Base-by-base conservation (phyloP, 2,888 invertebrate genomes). In the Chrysotoxum bicinctum region DNA sequence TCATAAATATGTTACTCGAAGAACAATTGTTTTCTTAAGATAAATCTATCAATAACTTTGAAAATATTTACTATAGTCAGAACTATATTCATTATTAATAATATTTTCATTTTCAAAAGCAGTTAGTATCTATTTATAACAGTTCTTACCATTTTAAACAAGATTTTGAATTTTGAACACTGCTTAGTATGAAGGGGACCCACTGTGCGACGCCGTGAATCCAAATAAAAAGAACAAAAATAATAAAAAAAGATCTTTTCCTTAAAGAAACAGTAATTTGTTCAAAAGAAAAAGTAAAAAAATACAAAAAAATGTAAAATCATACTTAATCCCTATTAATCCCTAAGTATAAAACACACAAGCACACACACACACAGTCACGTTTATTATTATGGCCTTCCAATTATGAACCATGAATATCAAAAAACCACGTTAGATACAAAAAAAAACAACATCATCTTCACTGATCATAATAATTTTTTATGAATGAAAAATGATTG, bases 391-490 rank as follows among this genome's bases (percentile, higher is more conserved):
- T 26, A 62, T 62, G 26, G 62, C 6, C 30, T 62, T 45, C 14
- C 64, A 64, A 64, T 64, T 64, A 64, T 45, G 14, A 7, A 19
- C 30, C 30, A 64, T 64, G 64, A 64, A 32, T 45, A 16, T 32
- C 3, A 30, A 45, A 43, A 45, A 64, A 45, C 7, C 21, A 58
- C 30, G 23, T 14, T 58, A 58, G 10, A 26, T 26, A 5, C 26
- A 26, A 58, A 3, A 50, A 50, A 14, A 40, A 23, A 56, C 35
- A 60, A 26, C n/a, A n/a, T n/a, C n/a, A n/a, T n/a, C n/a, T 62
- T 45, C 62, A 48, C 9, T 35, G 48, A 66, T 66, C 35, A 32
- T 16, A 26, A 62, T 66, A 48, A n/a, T 7, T n/a, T 35, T 64
- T 66, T 26, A 35, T 35, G 50, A 50, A 50, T 50, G 35, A 50